These are phyloP conservation scores for Iselma pallidipennis DNA, from an alignment of 2,888 invertebrate species.

Conservation along the genomic window DNA sequence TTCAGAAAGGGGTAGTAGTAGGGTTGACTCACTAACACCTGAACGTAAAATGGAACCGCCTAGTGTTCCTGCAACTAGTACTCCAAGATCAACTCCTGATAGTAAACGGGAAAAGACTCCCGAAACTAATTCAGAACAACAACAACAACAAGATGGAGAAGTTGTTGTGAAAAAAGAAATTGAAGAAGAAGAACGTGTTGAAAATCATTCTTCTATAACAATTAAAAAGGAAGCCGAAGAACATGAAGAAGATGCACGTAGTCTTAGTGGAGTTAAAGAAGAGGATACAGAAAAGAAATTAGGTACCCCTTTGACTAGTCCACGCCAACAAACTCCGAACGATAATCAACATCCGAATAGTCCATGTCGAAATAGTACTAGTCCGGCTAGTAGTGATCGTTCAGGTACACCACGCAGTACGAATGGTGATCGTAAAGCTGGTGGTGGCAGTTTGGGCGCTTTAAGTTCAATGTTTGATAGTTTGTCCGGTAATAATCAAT, in stretches of 20 bases:
- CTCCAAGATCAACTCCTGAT: constrained; percentile 72
- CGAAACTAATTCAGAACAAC: constrained; percentile 46
- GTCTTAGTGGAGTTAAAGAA: constrained; percentile 49
- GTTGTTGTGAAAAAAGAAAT: constrained; percentile 52
- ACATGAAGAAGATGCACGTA: constrained; percentile 56
- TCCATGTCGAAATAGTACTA: constrained; percentile 66
- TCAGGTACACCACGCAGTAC: constrained; percentile 75
- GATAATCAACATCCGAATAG: constrained; percentile 59
- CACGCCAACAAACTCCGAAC: constrained; percentile 43
- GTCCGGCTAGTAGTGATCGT: constrained; percentile 77
- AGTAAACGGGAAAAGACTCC: constrained; percentile 61
- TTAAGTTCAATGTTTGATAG: constrained; percentile 90
- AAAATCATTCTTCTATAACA: constrained; percentile 51
- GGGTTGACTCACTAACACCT: constrained; percentile 80
- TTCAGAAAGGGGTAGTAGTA: constrained; percentile 79
- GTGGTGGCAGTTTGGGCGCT: constrained; percentile 75
- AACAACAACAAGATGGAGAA: constrained; percentile 56
- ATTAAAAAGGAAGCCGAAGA: constrained; percentile 48
- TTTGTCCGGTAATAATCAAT: constrained; percentile 64
- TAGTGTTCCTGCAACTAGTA: constrained; percentile 61
- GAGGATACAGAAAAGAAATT: constrained; percentile 46
- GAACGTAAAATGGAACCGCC: constrained; percentile 73
- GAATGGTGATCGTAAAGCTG: constrained; percentile 62
- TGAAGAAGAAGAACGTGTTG: constrained; percentile 52
- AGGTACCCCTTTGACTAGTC: constrained; percentile 50